phyloP scores from a whole-genome alignment of 2,797 vertebrate species.

The Gephyroberyx darwinii region DNA sequence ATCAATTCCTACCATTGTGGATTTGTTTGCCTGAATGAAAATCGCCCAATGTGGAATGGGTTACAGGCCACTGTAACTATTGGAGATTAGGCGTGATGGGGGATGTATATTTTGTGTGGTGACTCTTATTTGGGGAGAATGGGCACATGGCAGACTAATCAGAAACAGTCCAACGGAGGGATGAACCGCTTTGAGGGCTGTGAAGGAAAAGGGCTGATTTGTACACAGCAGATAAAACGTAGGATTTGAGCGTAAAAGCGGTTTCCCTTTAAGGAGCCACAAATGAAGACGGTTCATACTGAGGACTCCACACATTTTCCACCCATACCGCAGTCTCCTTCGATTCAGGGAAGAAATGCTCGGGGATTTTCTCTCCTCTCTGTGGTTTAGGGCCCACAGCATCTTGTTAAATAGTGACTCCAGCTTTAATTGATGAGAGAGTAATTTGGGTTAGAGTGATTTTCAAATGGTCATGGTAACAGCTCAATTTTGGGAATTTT shows the following conservation, averaged over 20 bases:
- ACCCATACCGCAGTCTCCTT: slow-evolving; percentile 63
- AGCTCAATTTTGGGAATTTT: slow-evolving; percentile 30
- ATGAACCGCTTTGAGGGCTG: slow-evolving; percentile 37
- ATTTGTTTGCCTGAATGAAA: slow-evolving; percentile 68
- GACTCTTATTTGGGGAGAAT: slow-evolving; percentile 55
- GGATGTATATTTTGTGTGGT: slow-evolving; percentile 47
- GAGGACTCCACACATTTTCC: slow-evolving; percentile 71
- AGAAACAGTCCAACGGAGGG: slow-evolving; percentile 48
- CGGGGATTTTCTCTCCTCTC: slow-evolving; percentile 60
- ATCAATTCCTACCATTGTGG: slow-evolving; percentile 60
- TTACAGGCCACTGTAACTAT: slow-evolving; percentile 64
- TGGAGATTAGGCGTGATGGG: slow-evolving; percentile 64
- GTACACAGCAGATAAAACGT: slow-evolving; percentile 51
- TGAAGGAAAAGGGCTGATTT: slow-evolving; percentile 48
- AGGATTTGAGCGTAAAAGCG: slow-evolving; percentile 65
- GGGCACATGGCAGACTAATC: slow-evolving; percentile 68
- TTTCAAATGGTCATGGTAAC: slow-evolving; percentile 47
- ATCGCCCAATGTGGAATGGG: slow-evolving; percentile 49
- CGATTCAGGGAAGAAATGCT: slow-evolving; percentile 53
- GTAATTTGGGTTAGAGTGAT: slow-evolving; percentile 56
- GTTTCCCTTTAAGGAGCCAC: slow-evolving; percentile 57
- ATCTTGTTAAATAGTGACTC: slow-evolving; percentile 66
- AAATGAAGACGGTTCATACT: slow-evolving; percentile 67
- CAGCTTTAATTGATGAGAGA: slow-evolving; percentile 67
- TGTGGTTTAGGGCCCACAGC: slow-evolving; percentile 62